These are phyloP conservation scores for Asarcornis scutulata DNA, from an alignment of 2,113 vertebrate genomes.

Conservation along the genomic window DNA sequence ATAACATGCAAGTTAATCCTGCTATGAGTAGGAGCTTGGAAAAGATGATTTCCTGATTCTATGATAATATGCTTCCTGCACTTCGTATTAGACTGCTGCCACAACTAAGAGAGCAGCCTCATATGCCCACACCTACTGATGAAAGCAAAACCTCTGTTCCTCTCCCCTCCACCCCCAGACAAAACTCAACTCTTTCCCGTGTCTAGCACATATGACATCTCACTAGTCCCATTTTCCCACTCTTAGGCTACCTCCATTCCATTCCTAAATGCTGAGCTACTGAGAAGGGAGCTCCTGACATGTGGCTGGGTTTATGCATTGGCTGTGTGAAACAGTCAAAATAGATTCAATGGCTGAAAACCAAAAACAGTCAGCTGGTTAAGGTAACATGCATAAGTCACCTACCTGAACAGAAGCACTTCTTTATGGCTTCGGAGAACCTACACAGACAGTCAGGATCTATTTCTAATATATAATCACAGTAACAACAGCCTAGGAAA, in stretches of 20 bases:
- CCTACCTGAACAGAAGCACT: background rate
- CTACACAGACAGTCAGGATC: background rate
- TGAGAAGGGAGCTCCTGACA: background rate
- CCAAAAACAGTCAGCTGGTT: background rate
- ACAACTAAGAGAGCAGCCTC: background rate
- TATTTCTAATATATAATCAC: fast-evolving
- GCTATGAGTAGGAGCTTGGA: background rate
- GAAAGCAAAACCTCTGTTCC: background rate
- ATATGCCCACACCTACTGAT: background rate
- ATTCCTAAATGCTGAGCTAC: background rate
- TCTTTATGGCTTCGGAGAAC: background rate
- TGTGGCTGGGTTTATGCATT: background rate
- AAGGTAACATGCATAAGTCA: background rate
- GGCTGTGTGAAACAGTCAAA: background rate
- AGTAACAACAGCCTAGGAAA: background rate
- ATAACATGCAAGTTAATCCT: background rate
- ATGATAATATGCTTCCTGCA: background rate
- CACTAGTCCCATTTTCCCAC: background rate
- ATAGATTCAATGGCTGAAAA: background rate
- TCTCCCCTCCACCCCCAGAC: background rate
- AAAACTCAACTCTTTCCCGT: background rate
- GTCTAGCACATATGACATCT: background rate
- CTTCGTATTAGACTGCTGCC: background rate
- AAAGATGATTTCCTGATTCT: background rate
- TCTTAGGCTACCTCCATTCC: background rate